Conservation (phyloP, 2,888 invertebrate genomes). For the Ormyrus thymus region DNA sequence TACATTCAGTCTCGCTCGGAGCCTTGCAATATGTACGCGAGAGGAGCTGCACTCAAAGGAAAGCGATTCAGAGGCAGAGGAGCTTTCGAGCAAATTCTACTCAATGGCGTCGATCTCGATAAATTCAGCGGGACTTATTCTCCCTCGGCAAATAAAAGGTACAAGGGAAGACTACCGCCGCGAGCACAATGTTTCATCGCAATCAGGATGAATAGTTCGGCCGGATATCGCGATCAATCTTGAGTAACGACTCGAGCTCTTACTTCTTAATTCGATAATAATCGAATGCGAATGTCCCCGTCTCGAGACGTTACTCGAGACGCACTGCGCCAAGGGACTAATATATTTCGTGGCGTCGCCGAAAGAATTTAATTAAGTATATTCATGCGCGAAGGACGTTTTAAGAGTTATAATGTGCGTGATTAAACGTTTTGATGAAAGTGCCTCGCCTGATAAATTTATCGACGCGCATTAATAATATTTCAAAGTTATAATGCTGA, state of each 20-base stretch:
- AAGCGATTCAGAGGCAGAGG: constrained; percentile 19
- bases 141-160: constrained; percentile 44
- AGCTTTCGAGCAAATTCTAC: constrained; percentile 47
- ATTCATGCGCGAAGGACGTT: no score
- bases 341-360: background rate
- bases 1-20: constrained; percentile 22
- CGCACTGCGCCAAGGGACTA: background rate
- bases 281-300: background rate
- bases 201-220: constrained; percentile 20
- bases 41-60: constrained; percentile 26
- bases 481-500: no score
- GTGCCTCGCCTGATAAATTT: no score
- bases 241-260: constrained; percentile 9
- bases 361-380: background rate
- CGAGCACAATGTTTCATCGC: constrained; percentile 34
- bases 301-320: no score
- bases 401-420: no score
- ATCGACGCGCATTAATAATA: no score
- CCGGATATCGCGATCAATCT: constrained; percentile 27
- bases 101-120: constrained; percentile 43
- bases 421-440: no score
- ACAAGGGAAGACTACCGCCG: constrained; percentile 25
- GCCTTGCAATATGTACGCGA: constrained; percentile 40
- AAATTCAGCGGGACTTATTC: constrained; percentile 29
- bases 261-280: constrained; percentile 15